phyloP scores from a whole-genome alignment of 2,888 invertebrate species.

The Xanthia togata region DNA sequence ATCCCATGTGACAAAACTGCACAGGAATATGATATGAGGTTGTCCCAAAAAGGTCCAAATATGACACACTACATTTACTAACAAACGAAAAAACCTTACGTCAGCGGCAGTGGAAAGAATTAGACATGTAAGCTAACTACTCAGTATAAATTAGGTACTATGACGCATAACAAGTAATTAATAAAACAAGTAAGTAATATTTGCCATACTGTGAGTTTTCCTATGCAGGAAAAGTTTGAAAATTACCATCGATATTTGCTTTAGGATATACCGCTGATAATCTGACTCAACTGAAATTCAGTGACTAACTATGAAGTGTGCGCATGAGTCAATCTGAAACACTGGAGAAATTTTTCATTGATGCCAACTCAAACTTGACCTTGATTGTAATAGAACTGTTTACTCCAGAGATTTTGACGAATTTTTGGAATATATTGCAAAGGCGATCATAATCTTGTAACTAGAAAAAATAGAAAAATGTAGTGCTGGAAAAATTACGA shows the following conservation, averaged over 20 bases:
- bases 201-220: slow-evolving; percentile 24
- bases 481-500: neutral
- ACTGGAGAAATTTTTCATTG: slow-evolving; percentile 73
- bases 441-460: neutral
- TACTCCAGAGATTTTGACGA: neutral
- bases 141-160: slow-evolving; percentile 9
- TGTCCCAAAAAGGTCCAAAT: slow-evolving; percentile 3
- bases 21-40: neutral
- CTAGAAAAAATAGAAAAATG: neutral
- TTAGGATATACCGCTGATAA: slow-evolving; percentile 47
- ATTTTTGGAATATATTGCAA: neutral
- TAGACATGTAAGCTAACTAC: neutral
- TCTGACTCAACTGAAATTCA: slow-evolving; percentile 82
- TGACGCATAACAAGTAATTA: slow-evolving; percentile 36
- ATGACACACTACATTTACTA: slow-evolving; percentile 17
- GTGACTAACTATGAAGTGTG: slow-evolving; percentile 80
- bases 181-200: slow-evolving; percentile 28
- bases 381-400: slow-evolving; percentile 32
- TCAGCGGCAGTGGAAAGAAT: slow-evolving; percentile 15
- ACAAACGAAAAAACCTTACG: slow-evolving; percentile 12
- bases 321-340: slow-evolving; percentile 80
- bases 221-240: slow-evolving; percentile 23
- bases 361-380: slow-evolving; percentile 69
- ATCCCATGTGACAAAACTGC: neutral
- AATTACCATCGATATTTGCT: slow-evolving; percentile 39